Base-by-base conservation (phyloP, 64 coral and sea anemone genomes). In the Dendrophyllia cribrosa region DNA sequence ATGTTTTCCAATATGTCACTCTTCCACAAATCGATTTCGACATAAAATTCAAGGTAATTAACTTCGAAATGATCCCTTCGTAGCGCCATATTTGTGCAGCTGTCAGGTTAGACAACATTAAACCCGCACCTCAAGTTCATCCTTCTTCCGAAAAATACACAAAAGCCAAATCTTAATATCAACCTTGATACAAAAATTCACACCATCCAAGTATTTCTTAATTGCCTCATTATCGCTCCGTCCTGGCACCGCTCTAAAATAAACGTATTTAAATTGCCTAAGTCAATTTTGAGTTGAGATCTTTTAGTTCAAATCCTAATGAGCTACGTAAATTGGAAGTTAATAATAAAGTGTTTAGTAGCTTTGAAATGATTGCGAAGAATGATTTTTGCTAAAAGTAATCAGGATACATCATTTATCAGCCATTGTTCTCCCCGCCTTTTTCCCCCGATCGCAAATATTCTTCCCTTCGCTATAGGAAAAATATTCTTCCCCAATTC, bases 41-140 rank as follows among this genome's bases (percentile, higher is more conserved):
- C 80, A 23, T 84, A 68, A 84, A 84, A 84, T 84, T 84, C 80
- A 84, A 84, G 44, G 62, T 84, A 84, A 84, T 84, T 84, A 84
- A 68, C 80, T 84, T 67, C 14, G 43, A 51, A 51, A 51, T 34
- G 80, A 84, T 84, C 63, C 9, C 59, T 83, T 51, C 43, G 80
- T 84, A 49, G 61, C 14, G 4, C 17, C 3, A 68, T 50, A 45
- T 84, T 84, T 84, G 62, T 51, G 4, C 80, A 84, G 80, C 80
- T 84, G 80, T 13, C 80, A 84, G 80, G 25, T 84, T 84, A 64
- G 17, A 84, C 66, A 84, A 84, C 80, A 84, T n/a, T 14, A 15
- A 47, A 51, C 80, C 80, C 60, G 78, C 59, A 43, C 20, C 11
- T 49, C 17, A 23, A 45, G n/a, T 43, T 68, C 80, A n/a, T 43